These are phyloP conservation scores for Lycocerus yunnanus DNA, from an alignment of 2,888 invertebrate genomes.

Conservation along the genomic window DNA sequence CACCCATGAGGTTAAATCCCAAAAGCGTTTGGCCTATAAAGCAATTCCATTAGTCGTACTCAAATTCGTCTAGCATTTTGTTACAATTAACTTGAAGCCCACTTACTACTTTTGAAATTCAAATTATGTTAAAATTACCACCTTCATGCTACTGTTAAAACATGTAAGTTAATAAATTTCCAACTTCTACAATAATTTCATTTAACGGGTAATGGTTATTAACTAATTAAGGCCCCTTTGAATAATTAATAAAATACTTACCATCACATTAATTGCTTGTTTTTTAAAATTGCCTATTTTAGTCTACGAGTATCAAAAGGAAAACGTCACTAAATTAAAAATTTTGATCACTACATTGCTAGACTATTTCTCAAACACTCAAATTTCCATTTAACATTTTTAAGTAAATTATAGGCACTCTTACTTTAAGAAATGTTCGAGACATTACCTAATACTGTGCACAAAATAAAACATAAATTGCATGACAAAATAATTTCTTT, in stretches of 20 bases:
- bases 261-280: background rate
- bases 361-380: background rate
- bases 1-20: too few species aligned
- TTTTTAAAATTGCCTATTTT: background rate
- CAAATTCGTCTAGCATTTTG: background rate
- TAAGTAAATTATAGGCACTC: background rate
- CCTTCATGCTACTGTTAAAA: background rate
- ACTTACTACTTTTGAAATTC: background rate
- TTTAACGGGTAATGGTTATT: background rate
- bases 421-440: background rate
- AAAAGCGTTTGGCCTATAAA: background rate
- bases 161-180: background rate
- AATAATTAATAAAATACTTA: background rate
- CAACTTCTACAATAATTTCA: background rate
- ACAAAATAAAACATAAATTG: background rate
- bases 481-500: background rate
- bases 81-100: background rate
- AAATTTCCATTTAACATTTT: background rate
- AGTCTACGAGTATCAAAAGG: background rate
- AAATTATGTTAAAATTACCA: background rate
- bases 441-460: background rate
- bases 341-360: background rate
- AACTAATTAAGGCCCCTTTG: background rate
- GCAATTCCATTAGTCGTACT: background rate
- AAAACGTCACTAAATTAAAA: background rate